These are phyloP conservation scores for Hydropsyche tenuis DNA, from an alignment of 1,140 invertebrate genomes.

Conservation along the genomic window DNA sequence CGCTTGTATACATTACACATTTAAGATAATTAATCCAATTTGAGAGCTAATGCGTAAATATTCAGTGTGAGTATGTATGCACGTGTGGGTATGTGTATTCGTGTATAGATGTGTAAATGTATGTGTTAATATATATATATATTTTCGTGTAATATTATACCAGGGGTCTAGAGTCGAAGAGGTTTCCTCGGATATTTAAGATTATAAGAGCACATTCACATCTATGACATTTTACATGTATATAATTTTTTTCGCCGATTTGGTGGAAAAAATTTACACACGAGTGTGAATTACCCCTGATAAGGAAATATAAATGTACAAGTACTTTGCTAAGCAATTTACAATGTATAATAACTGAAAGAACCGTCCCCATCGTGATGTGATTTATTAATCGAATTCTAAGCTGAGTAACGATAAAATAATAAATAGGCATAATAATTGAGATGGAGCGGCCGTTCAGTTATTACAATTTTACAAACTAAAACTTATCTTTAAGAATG, in stretches of 20 bases:
- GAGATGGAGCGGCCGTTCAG: neutral
- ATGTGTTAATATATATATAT: neutral
- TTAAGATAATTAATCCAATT: no score
- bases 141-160: neutral
- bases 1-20: no score
- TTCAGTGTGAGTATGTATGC: neutral
- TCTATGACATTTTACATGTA: no score
- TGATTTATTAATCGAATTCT: neutral
- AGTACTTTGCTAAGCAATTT: constrained; percentile 21
- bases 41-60: neutral
- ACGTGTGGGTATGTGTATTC: neutral
- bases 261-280: no score
- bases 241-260: no score
- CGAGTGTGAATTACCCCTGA: no score
- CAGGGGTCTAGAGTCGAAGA: no score
- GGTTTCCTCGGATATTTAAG: no score
- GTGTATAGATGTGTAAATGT: neutral
- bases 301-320: no score
- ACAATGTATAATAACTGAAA: constrained; percentile 17
- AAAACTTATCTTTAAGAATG: constrained; percentile 15
- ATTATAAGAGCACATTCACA: no score
- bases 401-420: neutral
- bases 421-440: neutral
- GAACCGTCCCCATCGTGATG: neutral
- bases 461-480: constrained; percentile 8